phyloP scores from a whole-genome alignment of 2,113 vertebrate genomes.

The Leucosticte australis region DNA sequence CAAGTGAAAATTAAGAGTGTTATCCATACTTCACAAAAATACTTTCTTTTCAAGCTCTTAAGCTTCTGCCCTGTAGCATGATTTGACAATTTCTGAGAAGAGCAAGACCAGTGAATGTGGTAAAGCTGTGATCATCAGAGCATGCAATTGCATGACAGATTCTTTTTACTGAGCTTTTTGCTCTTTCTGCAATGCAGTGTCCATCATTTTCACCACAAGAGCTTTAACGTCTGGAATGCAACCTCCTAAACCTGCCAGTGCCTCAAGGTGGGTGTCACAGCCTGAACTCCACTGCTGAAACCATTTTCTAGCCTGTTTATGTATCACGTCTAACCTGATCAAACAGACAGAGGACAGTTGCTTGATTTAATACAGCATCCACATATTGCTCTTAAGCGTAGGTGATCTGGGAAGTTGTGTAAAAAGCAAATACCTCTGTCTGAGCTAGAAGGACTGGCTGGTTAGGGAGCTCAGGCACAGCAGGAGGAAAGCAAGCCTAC shows the following conservation, averaged over 20 bases:
- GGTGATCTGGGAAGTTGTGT: not conserved
- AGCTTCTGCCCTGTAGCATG: not conserved
- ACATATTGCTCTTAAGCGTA: not conserved
- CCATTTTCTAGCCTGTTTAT: not conserved
- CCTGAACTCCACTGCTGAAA: not conserved
- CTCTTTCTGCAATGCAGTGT: not conserved
- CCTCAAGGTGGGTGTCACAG: not conserved
- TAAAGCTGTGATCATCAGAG: not conserved
- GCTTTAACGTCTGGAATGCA: slow-evolving; percentile 26
- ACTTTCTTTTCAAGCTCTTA: not conserved
- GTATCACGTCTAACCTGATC: not conserved
- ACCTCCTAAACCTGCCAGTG: slow-evolving; percentile 4
- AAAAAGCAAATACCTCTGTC: slow-evolving; percentile 15
- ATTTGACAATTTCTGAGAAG: not conserved
- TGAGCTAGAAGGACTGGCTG: not conserved
- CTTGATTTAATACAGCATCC: slow-evolving; percentile 24
- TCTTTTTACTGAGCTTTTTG: slow-evolving; percentile 10
- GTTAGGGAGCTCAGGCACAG: not conserved
- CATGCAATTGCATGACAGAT: not conserved
- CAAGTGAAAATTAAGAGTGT: not conserved
- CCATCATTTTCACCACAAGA: slow-evolving; percentile 12
- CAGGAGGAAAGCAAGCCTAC: slow-evolving; percentile 20
- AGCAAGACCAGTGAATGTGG: not conserved
- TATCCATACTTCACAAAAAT: not conserved
- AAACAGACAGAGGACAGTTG: not conserved